Conservation (phyloP, 1,140 invertebrate genomes). For the Drusus annulatus region DNA sequence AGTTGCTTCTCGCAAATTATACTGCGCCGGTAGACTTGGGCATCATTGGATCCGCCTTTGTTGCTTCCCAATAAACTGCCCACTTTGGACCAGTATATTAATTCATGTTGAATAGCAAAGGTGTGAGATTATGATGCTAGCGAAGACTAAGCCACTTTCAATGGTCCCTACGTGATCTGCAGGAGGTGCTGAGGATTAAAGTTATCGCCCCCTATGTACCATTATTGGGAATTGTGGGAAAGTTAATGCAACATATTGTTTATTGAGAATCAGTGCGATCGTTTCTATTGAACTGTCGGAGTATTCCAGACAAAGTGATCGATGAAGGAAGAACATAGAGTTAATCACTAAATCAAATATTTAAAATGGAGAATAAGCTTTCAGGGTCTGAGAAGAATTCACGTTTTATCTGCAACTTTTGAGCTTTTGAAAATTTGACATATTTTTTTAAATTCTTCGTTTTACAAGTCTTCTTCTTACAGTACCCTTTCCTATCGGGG, state of each 20-base stretch:
- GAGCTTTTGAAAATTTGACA: too few species aligned
- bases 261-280: background rate
- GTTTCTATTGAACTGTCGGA: background rate
- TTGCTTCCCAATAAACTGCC: slow-evolving; percentile 30
- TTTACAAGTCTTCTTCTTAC: too few species aligned
- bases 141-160: slow-evolving; percentile 43
- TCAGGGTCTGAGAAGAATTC: background rate
- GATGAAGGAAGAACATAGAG: background rate
- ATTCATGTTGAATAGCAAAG: slow-evolving; percentile 42
- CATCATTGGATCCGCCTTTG: too few species aligned
- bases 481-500: too few species aligned
- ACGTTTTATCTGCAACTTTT: background rate
- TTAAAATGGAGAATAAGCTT: background rate
- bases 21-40: too few species aligned
- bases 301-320: background rate
- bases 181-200: slow-evolving; percentile 34
- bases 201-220: background rate
- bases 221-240: slow-evolving; percentile 41
- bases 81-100: slow-evolving; percentile 44
- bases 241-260: slow-evolving; percentile 10
- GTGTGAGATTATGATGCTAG: slow-evolving; percentile 27
- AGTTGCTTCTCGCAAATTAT: too few species aligned
- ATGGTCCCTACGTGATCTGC: slow-evolving; percentile 48
- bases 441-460: too few species aligned
- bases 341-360: background rate